These are phyloP conservation scores for Aphelinus atriplicis DNA, from an alignment of 1,140 invertebrate genomes.

Conservation along the genomic window DNA sequence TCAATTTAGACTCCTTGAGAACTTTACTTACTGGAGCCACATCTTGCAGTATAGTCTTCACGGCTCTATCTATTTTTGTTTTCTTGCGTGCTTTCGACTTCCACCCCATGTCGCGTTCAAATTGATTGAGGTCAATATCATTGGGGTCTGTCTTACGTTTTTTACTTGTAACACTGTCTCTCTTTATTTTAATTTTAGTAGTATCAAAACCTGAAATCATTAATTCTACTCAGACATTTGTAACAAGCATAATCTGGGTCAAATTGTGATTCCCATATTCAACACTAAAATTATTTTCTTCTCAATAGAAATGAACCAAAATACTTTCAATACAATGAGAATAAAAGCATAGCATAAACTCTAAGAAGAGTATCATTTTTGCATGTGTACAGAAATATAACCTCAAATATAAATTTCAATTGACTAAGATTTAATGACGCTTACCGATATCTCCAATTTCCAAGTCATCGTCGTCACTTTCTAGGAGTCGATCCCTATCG, in stretches of 20 bases:
- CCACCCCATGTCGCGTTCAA: slow-evolving; percentile 65
- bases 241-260: no score
- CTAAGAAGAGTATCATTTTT: no score
- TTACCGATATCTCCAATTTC: slow-evolving; percentile 46
- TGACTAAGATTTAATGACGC: background rate
- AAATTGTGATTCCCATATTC: no score
- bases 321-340: no score
- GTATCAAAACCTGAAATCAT: slow-evolving; percentile 22
- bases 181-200: slow-evolving; percentile 40
- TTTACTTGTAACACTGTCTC: slow-evolving; percentile 20
- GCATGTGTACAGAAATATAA: background rate
- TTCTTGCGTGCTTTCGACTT: slow-evolving; percentile 47
- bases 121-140: slow-evolving; percentile 53
- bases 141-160: slow-evolving; percentile 42
- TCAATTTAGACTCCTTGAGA: slow-evolving; percentile 73
- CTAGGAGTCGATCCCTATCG: slow-evolving; percentile 39
- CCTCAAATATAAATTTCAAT: background rate
- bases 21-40: slow-evolving; percentile 51
- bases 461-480: slow-evolving; percentile 46
- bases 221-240: no score
- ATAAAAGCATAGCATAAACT: no score
- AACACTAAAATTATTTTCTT: no score
- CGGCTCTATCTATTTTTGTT: slow-evolving; percentile 9
- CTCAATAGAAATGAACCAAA: no score
- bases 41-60: slow-evolving; percentile 42